Percentiles rank a stretch among this genome's conserved stretches.
Conservation (phyloP, 2,113 vertebrate species). For the Strix aluco region DNA sequence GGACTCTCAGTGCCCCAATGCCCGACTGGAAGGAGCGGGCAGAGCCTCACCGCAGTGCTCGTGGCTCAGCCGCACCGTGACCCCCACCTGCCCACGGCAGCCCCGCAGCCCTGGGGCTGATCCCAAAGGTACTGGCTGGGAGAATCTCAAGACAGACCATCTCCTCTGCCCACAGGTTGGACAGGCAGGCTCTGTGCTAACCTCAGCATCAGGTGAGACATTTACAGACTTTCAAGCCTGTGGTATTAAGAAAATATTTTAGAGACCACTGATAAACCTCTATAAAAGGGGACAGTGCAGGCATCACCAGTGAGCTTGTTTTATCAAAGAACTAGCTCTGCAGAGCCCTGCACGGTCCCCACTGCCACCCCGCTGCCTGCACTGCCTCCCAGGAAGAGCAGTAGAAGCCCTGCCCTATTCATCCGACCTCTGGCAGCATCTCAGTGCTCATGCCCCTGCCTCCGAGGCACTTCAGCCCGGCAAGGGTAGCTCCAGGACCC, state of each 20-base stretch:
- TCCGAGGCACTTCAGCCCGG: rapidly evolving
- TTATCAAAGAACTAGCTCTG: background rate
- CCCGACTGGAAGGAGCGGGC: background rate
- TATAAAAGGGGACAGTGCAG: background rate
- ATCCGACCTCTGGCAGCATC: background rate
- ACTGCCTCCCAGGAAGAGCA: background rate
- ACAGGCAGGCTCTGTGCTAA: background rate
- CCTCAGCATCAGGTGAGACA: background rate
- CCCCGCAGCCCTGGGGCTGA: background rate
- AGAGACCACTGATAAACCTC: background rate
- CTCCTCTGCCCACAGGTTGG: background rate
- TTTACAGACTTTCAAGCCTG: background rate
- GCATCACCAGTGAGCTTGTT: rapidly evolving
- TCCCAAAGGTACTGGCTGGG: background rate
- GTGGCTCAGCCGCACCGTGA: rapidly evolving
- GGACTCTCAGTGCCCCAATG: rapidly evolving
- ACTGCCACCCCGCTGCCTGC: background rate
- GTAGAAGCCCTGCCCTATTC: background rate
- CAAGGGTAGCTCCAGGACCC: background rate
- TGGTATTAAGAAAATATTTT: background rate
- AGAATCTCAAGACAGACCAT: background rate
- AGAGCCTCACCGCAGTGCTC: rapidly evolving
- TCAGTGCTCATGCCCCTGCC: background rate
- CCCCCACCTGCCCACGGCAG: rapidly evolving
- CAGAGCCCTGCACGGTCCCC: background rate